These are phyloP conservation scores for Hydrochoerus hydrochaeris DNA, from an alignment of 2,113 vertebrate species.

Conservation along the genomic window DNA sequence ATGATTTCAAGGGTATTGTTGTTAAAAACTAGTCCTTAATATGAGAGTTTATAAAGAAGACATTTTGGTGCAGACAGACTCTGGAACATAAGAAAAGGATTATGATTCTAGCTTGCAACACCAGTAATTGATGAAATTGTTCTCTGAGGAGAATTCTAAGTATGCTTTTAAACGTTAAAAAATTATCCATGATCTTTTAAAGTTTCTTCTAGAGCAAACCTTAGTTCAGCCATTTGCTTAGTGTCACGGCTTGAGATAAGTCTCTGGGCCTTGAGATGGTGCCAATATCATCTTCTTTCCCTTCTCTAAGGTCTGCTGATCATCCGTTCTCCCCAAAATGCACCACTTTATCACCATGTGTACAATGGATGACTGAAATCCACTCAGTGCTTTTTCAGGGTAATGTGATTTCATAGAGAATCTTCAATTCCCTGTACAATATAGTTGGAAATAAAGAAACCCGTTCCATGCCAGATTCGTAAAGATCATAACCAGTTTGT, in stretches of 20 bases:
- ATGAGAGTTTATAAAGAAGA: neutral
- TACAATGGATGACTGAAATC: neutral
- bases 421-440: neutral
- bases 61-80: neutral
- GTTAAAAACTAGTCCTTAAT: slow-evolving; percentile 55
- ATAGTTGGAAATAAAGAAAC: neutral
- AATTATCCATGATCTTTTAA: neutral
- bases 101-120: slow-evolving; percentile 31
- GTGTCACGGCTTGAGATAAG: neutral
- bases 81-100: slow-evolving; percentile 52
- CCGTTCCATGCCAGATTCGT: neutral
- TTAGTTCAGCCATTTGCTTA: neutral
- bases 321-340: neutral
- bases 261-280: neutral
- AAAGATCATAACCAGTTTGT: neutral
- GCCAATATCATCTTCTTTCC: neutral
- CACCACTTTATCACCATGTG: neutral
- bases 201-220: slow-evolving; percentile 43
- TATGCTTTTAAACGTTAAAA: slow-evolving; percentile 59
- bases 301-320: neutral
- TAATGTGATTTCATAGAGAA: neutral
- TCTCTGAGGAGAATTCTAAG: slow-evolving; percentile 44
- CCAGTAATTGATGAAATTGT: slow-evolving; percentile 45
- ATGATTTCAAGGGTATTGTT: slow-evolving; percentile 56
- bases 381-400: neutral